A percentile compares a stretch with the other conserved stretches of the same genome.
phyloP scores from a whole-genome alignment of 2,113 vertebrate species.

The Prinia subflava region DNA sequence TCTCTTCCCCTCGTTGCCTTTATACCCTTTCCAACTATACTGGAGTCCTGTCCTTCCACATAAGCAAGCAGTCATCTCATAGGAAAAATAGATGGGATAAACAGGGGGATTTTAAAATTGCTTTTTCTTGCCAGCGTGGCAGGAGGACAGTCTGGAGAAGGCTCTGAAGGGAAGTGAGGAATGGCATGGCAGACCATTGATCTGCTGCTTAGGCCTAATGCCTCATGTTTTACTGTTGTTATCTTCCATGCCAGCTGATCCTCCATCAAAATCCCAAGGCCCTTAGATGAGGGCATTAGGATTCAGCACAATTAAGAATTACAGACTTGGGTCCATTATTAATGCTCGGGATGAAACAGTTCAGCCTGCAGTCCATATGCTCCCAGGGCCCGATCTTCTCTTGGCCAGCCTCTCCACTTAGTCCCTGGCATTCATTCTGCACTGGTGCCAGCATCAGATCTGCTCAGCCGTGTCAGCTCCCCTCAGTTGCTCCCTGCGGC shows the following conservation, averaged over 20 bases:
- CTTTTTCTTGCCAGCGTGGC: not conserved
- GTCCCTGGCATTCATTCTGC: conserved; percentile 21
- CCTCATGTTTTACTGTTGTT: not conserved
- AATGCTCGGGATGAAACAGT: conserved; percentile 21
- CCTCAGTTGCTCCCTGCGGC: not conserved
- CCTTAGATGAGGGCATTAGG: conserved; percentile 15
- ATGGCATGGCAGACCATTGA: not conserved
- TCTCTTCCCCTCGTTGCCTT: not conserved
- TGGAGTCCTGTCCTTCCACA: not conserved
- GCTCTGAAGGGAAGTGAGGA: not conserved
- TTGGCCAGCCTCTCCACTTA: not conserved
- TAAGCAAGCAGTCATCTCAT: not conserved
- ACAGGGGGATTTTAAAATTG: not conserved
- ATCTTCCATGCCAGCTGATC: conserved; percentile 32
- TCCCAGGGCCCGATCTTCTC: conserved; percentile 31
- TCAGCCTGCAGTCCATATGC: conserved; percentile 51
- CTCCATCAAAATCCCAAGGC: conserved; percentile 16
- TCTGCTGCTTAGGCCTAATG: conserved; percentile 13
- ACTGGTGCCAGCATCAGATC: conserved; percentile 43
- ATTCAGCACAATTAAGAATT: conserved; percentile 54
- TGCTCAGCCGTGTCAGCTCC: not conserved
- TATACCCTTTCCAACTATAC: not conserved
- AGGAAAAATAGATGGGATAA: not conserved
- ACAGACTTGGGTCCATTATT: conserved; percentile 36
- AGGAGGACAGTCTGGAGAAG: not conserved